Evolutionary conservation across 2,888 invertebrate species (phyloP).

Genomic region (Nephrotoma flavescens): DNA sequence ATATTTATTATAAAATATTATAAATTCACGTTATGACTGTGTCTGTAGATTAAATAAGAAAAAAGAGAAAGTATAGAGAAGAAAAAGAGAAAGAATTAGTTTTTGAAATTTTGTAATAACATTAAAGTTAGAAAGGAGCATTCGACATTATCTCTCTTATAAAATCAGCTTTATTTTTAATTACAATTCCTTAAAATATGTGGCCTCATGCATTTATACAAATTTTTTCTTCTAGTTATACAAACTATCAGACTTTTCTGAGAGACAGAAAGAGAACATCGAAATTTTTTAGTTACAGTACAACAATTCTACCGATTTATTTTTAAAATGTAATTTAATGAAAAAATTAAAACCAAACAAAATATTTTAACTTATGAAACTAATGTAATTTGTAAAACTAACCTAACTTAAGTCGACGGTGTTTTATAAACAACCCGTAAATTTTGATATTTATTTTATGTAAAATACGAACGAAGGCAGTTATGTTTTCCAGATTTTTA

Average conservation of each 20-base stretch:
- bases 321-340: background rate
- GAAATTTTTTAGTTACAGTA: too few species aligned
- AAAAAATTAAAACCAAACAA: background rate
- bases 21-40: background rate
- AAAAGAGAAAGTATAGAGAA: background rate
- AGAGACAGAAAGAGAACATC: too few species aligned
- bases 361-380: background rate
- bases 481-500: background rate
- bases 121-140: too few species aligned
- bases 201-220: too few species aligned
- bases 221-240: too few species aligned
- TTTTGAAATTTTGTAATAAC: too few species aligned
- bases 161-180: too few species aligned
- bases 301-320: background rate
- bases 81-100: background rate
- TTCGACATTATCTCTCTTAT: too few species aligned
- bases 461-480: background rate
- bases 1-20: background rate
- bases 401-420: background rate
- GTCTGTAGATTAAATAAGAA: background rate
- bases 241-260: too few species aligned
- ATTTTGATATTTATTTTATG: background rate
- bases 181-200: too few species aligned
- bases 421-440: background rate
- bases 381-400: background rate